Base-by-base conservation (phyloP, 1,140 invertebrate species). In the Polyergus mexicanus region DNA sequence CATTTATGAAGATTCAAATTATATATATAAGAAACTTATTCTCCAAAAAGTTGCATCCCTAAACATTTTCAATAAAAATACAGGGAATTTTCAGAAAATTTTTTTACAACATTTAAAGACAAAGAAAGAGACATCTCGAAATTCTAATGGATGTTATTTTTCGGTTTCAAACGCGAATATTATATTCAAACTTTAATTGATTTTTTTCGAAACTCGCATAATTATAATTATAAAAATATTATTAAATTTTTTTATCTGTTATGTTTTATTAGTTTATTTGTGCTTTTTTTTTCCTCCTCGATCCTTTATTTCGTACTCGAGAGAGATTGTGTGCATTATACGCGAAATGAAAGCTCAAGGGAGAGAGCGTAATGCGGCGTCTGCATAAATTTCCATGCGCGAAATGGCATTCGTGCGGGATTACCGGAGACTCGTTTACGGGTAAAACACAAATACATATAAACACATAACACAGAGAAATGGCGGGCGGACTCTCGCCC, bases 401-500 rank as follows among this genome's bases (percentile, higher is more conserved):
- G 78, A 83, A 71, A 83, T 83, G 68, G 25, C 68, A 83, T 44
- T 74, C 78, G 68, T 54, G 56, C n/a, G 66, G 66, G 78, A 74
- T 83, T 83, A 74, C 78, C 65, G 72, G 44, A 74, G 72, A 80
- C 88, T 90, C 86, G 88, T 89, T 90, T 85, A 88, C 84, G 77
- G 83, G 74, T 72, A 54, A 84, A 81, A 88, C 86, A 60, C 58
- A 44, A 32, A 69, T 44, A 51, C 47, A 19, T 4, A 51, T 3
- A 44, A 2, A 44, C 41, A 38, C 38, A 38, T 4, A 38, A 38
- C 38, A 38, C 38, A 19, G 47, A 19, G 54, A 63, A 77, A 89
- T 78, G 47, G 75, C 78, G 85, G 85, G 47, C 10, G 10, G 10
- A 51, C 16, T 51, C 47, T 51, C 47, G 47, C 16, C 47, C 47